Base-by-base conservation (phyloP, 2,888 invertebrate genomes). In the Lepetodrilus schrolli region DNA sequence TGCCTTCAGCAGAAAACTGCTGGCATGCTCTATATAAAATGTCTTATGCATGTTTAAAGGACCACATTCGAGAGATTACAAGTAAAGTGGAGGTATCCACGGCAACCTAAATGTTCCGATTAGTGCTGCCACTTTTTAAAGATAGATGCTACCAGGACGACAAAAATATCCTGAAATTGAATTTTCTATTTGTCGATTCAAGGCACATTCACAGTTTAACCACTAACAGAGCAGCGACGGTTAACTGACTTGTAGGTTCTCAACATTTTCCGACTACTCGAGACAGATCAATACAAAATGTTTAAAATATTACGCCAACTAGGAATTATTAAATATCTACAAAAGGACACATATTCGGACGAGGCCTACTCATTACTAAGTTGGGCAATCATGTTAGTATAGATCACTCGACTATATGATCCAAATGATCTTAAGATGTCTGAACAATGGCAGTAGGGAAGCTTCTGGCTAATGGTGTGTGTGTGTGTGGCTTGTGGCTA, bases 111-210 rank as follows among this genome's bases (percentile, higher is more conserved):
- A 8, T 13, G 10, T 20, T 7, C 51, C n/a, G 51, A 51, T 13
- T 26, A 43, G n/a, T 51, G 10, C 26, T 51, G 51, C 51, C 21
- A 51, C 10, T 23, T n/a, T 30, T 43, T 43, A 7, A 51, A 51
- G 26, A 23, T 51, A 26, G 21, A 23, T 21, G 23, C 43, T 43
- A 51, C 21, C 26, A 51, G 13, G 51, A 51, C 7, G 10, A 8
- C 21, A n/a, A 51, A 23, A 51, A 51, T 21, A 23, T 51, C 13
- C 51, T 26, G 21, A 51, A 43, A 51, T 51, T 51, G 51, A 51
- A 51, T 51, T 51, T 23, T 26, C 51, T 43, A 23, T 51, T 51
- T 51, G 51, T 51, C n/a, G 30, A 51, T 23, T 51, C 51, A 23
- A 23, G 51, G 21, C 51, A 21, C 23, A 51, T n/a, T 21, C 30